Percentiles rank a stretch among this genome's conserved stretches.
These are phyloP conservation scores for Nasua narica DNA, from an alignment of 2,797 vertebrate species.

Conservation along the genomic window DNA sequence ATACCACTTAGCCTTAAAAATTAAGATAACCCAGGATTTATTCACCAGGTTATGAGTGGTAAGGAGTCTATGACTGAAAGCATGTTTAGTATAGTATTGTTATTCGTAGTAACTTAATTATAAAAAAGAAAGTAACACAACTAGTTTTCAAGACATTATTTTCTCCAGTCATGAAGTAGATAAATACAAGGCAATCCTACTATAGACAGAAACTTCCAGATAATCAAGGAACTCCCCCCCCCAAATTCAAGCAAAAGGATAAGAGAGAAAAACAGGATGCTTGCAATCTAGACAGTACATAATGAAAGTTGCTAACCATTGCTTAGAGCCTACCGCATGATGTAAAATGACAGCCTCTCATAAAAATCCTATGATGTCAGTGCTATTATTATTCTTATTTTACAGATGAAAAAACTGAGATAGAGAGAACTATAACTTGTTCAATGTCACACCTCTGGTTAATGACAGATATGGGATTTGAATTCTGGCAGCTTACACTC, in stretches of 20 bases:
- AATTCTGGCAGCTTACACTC: neutral
- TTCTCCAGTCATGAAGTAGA: constrained; percentile 19
- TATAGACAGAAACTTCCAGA: constrained; percentile 15
- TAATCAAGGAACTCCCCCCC: neutral
- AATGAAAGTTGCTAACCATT: neutral
- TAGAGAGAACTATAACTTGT: neutral
- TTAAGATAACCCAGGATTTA: constrained; percentile 27
- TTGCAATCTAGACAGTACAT: neutral
- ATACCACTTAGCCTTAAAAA: neutral
- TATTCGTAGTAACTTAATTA: neutral
- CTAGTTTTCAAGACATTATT: constrained; percentile 21
- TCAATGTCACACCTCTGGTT: neutral
- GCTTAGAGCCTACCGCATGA: neutral
- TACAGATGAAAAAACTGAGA: neutral
- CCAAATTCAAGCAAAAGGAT: constrained; percentile 16
- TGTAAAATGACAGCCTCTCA: neutral
- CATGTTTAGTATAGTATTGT: constrained; percentile 10
- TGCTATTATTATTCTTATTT: neutral
- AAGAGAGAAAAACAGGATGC: neutral
- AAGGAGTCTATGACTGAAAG: neutral
- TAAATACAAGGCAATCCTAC: constrained; percentile 26
- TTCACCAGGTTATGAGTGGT: neutral
- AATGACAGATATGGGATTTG: neutral
- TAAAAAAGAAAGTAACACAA: neutral
- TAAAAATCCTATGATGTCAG: neutral